phyloP scores from a whole-genome alignment of 2,888 invertebrate species.

The Oegoconia quadripuncta region DNA sequence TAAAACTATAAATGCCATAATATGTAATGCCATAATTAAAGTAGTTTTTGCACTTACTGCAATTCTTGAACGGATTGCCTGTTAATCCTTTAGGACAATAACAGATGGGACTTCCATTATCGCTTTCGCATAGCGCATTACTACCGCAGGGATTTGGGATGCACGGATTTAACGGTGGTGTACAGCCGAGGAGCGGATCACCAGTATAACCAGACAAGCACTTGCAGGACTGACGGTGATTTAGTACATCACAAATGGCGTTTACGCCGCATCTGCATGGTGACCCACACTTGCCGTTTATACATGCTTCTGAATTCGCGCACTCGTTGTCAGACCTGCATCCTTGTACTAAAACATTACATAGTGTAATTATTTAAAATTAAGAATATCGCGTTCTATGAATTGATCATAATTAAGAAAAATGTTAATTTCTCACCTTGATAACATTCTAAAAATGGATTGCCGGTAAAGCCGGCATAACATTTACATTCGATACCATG shows the following conservation, averaged over 20 bases:
- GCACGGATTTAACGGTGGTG: constrained; percentile 87
- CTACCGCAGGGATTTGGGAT: constrained; percentile 92
- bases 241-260: constrained; percentile 89
- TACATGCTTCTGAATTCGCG: constrained; percentile 85
- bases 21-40: background rate
- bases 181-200: constrained; percentile 85
- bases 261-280: constrained; percentile 89
- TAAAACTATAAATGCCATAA: background rate
- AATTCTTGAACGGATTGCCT: constrained; percentile 93
- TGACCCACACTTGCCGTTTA: constrained; percentile 86
- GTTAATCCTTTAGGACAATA: constrained; percentile 93
- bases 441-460: constrained; percentile 86
- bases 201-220: constrained; percentile 91
- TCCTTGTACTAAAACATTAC: constrained; percentile 79
- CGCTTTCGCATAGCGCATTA: constrained; percentile 90
- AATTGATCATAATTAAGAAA: background rate
- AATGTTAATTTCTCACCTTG: constrained; percentile 60
- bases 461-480: constrained; percentile 85
- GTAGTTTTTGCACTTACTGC: constrained; percentile 85
- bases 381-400: background rate
- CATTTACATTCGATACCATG: constrained; percentile 89
- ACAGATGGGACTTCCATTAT: constrained; percentile 92
- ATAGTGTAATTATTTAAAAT: constrained; percentile 10
- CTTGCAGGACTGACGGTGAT: constrained; percentile 89
- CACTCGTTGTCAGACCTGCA: constrained; percentile 87